phyloP scores from a whole-genome alignment of 2,888 invertebrate genomes.

The Nymphalis polychloros region DNA sequence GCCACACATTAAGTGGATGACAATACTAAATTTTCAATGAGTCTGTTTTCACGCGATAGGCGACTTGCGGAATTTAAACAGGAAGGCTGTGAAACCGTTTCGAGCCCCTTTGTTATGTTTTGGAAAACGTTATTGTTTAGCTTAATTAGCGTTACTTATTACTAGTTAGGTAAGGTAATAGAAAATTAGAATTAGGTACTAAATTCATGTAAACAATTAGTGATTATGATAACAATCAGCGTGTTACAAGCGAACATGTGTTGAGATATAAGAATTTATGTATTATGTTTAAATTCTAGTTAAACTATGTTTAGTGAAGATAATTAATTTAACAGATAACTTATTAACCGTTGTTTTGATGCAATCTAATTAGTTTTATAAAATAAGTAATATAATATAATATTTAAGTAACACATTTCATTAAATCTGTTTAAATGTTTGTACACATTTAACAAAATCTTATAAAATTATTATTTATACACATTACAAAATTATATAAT shows the following conservation, averaged over 20 bases:
- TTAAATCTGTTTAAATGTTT: no score
- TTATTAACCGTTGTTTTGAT: background rate
- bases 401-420: no score
- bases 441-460: no score
- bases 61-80: conserved; percentile 38
- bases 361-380: no score
- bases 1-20: conserved; percentile 1
- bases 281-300: background rate
- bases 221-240: conserved; percentile 30
- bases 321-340: background rate
- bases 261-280: conserved; percentile 24
- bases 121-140: conserved; percentile 36
- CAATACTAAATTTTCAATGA: conserved; percentile 40
- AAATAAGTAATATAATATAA: no score
- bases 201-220: conserved; percentile 31
- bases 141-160: conserved; percentile 37
- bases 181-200: conserved; percentile 22
- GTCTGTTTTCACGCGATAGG: conserved; percentile 42
- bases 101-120: conserved; percentile 32
- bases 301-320: background rate
- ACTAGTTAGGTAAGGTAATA: conserved; percentile 22
- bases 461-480: no score
- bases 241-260: conserved; percentile 25
- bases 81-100: conserved; percentile 36
- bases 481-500: no score